Conservation (phyloP, 2,797 vertebrate genomes). For the Amniataba percoides region DNA sequence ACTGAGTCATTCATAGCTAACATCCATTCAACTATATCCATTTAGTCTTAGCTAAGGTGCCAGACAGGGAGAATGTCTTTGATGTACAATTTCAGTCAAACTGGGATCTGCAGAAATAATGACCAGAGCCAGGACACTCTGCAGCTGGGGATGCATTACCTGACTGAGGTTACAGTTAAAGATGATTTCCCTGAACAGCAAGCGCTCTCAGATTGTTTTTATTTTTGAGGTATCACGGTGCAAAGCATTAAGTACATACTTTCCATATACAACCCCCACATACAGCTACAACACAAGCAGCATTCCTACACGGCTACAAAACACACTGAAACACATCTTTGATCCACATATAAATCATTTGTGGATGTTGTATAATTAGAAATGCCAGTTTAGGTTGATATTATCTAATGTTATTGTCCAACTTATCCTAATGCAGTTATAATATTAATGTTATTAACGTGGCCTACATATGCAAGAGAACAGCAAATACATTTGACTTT, state of each 20-base stretch:
- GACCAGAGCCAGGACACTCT: not conserved
- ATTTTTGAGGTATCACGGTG: not conserved
- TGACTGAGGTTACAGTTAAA: not conserved
- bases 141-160: not conserved
- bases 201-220: not conserved
- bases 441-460: no score
- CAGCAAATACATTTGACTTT: no score
- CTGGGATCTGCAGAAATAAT: not conserved
- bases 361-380: no score
- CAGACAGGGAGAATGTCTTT: conserved; percentile 3
- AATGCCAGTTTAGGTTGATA: no score
- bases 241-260: not conserved
- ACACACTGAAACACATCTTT: not conserved
- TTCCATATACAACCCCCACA: not conserved
- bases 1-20: conserved; percentile 21
- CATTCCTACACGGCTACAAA: not conserved
- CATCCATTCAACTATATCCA: conserved; percentile 2
- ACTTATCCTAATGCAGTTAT: no score
- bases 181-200: not conserved
- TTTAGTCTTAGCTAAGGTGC: not conserved
- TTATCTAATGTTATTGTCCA: no score
- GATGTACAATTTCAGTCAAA: conserved; percentile 10
- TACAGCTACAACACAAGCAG: not conserved
- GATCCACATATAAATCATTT: no score
- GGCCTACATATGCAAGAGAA: no score